Evolutionary conservation across 2,888 invertebrate species (phyloP), one percentile per base, ranked within the genome.

Genomic region (Callosobruchus maculatus): DNA sequence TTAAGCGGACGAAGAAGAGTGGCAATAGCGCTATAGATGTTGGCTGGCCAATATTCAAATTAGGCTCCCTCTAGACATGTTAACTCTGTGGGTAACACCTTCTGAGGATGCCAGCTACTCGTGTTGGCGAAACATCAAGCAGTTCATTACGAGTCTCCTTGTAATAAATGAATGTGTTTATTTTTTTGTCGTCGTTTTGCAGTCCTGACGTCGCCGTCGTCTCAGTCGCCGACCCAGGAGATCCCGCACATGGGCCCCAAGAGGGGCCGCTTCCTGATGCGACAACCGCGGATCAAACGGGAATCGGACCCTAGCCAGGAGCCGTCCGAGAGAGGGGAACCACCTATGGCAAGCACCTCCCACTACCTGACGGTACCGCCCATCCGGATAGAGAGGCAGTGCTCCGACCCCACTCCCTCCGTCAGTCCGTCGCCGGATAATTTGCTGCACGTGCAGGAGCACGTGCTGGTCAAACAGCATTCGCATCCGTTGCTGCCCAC

Each of bases 251-350:
- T 90, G 88, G 91, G 90, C 70, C 89, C 89, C 20, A 92, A 92
- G 85, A 88, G 92, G 74, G 90, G 91, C 76, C 89, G 93, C 68
- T 89, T 92, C 74, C 86, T 93, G 70, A 92, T 91, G 85, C 88
- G 93, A 68, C 93, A 93, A 81, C 91, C 91, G 21, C 88, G 92
- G 70, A 90, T 93, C 74, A 93, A 93, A 83, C 89, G 91, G 72
- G 92, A 92, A 79, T 89, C 89, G 78, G 92, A 92, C 79, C 86
- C 87, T 3, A 85, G 86, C 75, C 88, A 88, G 72, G 82, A 86
- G 68, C 85, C 87, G 0, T 88, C 88, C 71, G 83, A 83, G 71
- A 87, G 89, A 71, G 84, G 78, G 79, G 77, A 74, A 9, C 71
- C 73, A 9, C 71, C 73, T n/a, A 20, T 20, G 21, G n/a, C 70